Evolutionary conservation across 2,113 vertebrate species (phyloP), one percentile per base, ranked within the genome.

Genomic region (Dicerorhinus sumatrensis): DNA sequence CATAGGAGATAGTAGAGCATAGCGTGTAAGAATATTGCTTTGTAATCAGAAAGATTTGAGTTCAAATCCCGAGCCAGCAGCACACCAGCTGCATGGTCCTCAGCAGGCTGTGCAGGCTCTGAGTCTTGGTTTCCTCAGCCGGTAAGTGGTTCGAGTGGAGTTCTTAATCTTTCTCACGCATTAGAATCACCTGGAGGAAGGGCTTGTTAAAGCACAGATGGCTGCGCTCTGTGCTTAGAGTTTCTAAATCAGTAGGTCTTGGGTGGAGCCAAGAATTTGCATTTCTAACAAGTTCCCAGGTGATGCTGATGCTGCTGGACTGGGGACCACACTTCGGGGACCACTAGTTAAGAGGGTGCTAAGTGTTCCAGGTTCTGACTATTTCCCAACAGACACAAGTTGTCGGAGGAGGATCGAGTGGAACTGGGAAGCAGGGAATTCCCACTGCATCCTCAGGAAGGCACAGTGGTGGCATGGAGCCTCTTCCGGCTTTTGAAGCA

Each of bases 71-170:
- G 62, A 56, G 8, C 23, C 16, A 76, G 58, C 60, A 81, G 18
- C 63, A 56, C 48, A 33, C 73, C 76, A 77, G 82, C 29, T 72
- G 56, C 27, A 5, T 0, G 36, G 33, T 82, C 96, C 92, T 20
- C 79, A 97, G 70, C 31, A 95, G 81, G 92, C 91, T 39, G 3
- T 31, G 95, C 46, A 36, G 62, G 42, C 56, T 75, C n/a, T 13
- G 91, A 92, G 56, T 73, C 33, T 90, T 60, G 2, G 42, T 95
- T 98, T 79, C 76, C 92, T 92, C 23, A 6, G 75, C 82, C 83
- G 6, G 31, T 13, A 73, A 58, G 56, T 95, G 80, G 1, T 89
- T 58, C 69, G 39, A 76, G 48, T 56, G 87, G 2, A 76, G 48
- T 56, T 80, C 62, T 97, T 13, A 27, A 46, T 27, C 63, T 89